Conservation (phyloP, 2,797 vertebrate genomes). For the Xiphorhynchus erythropygius region DNA sequence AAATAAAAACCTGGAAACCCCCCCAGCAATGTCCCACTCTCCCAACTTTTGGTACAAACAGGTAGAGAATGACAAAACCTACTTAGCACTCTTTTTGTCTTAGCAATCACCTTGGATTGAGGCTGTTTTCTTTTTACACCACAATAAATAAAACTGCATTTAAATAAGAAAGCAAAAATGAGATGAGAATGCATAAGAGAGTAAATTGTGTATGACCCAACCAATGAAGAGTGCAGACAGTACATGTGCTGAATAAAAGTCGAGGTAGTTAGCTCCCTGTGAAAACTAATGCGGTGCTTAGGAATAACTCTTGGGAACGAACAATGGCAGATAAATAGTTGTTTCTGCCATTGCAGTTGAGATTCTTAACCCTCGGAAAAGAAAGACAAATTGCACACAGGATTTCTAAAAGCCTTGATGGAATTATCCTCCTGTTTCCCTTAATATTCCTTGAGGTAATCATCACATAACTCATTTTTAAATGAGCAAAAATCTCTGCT, state of each 20-base stretch:
- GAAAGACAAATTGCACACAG: neutral
- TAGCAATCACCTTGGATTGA: conserved; percentile 39
- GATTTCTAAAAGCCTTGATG: conserved; percentile 30
- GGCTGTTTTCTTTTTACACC: conserved; percentile 25
- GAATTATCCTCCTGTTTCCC: conserved; percentile 50
- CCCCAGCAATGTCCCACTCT: neutral
- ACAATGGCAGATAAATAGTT: neutral
- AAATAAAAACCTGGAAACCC: neutral
- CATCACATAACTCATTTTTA: conserved; percentile 20
- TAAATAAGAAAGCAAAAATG: conserved; percentile 53
- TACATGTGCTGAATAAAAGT: conserved; percentile 2
- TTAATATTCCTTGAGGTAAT: conserved; percentile 48
- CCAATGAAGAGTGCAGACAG: neutral
- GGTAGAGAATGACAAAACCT: neutral
- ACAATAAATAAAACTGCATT: conserved; percentile 45
- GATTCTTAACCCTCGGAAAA: conserved; percentile 6
- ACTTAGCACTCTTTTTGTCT: neutral
- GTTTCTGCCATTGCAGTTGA: neutral
- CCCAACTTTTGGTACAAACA: neutral
- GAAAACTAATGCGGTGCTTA: neutral
- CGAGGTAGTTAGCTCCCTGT: neutral
- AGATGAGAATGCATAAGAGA: conserved; percentile 37
- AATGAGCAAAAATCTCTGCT: conserved; percentile 2
- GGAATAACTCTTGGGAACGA: conserved; percentile 15
- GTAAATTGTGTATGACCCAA: conserved; percentile 19